Evolutionary conservation across 2,797 vertebrate genomes (phyloP).

Genomic region (Knipowitschia caucasica): DNA sequence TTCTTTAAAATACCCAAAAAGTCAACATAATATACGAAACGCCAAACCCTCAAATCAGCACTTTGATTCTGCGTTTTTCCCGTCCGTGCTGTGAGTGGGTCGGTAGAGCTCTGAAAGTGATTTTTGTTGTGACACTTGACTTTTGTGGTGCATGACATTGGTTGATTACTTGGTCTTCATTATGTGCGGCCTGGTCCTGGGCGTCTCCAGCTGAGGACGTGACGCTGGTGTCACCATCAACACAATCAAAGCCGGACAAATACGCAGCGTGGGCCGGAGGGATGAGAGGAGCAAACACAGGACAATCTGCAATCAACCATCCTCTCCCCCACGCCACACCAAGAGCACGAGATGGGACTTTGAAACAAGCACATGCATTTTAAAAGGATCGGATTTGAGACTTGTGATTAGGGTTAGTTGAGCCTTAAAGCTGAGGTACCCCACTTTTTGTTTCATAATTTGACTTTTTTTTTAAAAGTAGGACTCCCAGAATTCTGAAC

Average conservation of each 20-base stretch:
- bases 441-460: background rate
- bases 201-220: conserved; percentile 65
- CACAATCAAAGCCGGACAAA: conserved; percentile 84
- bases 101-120: conserved; percentile 35
- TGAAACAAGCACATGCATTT: conserved; percentile 17
- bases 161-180: conserved; percentile 79
- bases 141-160: conserved; percentile 56
- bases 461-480: too few species aligned
- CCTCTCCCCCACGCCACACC: conserved; percentile 76
- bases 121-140: conserved; percentile 58
- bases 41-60: conserved; percentile 23
- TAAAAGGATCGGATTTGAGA: conserved; percentile 13
- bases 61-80: conserved; percentile 38
- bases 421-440: too few species aligned
- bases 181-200: conserved; percentile 64
- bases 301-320: conserved; percentile 84
- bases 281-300: conserved; percentile 80
- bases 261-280: conserved; percentile 76
- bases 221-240: conserved; percentile 73
- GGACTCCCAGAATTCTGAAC: too few species aligned
- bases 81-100: conserved; percentile 41
- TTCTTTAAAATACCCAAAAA: too few species aligned
- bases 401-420: too few species aligned
- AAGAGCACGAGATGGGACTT: conserved; percentile 46
- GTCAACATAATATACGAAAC: too few species aligned